Conservation (phyloP, 1,140 invertebrate species). For the Aphaenogaster ashmeadi region DNA sequence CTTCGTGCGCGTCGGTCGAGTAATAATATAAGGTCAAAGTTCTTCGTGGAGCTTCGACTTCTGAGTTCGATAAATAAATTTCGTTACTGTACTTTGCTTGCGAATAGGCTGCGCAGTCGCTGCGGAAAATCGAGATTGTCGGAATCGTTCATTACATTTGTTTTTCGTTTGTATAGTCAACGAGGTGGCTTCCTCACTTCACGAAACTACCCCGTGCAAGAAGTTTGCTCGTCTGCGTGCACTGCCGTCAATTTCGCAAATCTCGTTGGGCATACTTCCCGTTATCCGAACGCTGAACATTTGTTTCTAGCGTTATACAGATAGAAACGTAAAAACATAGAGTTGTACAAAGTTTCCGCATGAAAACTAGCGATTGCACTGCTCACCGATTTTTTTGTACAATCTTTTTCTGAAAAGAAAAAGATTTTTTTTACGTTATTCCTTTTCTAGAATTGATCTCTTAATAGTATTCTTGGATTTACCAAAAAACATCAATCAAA, state of each 20-base stretch:
- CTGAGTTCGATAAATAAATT: constrained; percentile 19
- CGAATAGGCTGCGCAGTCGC: neutral
- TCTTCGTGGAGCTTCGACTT: constrained; percentile 12
- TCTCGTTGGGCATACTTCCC: constrained; percentile 57
- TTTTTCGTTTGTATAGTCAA: neutral
- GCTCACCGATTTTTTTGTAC: constrained; percentile 7
- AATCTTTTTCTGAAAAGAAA: neutral
- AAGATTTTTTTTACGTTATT: neutral
- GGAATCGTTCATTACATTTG: constrained; percentile 7
- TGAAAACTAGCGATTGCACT: neutral
- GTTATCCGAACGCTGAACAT: constrained; percentile 61
- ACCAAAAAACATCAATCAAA: neutral
- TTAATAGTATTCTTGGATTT: neutral
- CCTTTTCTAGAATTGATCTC: neutral
- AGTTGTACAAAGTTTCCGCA: constrained; percentile 17
- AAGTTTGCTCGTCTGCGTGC: constrained; percentile 18
- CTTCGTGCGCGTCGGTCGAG: neutral
- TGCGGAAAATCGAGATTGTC: neutral
- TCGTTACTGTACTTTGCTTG: neutral
- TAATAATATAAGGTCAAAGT: constrained; percentile 38
- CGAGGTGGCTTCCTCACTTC: neutral
- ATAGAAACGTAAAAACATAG: constrained; percentile 23
- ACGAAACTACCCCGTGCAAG: constrained; percentile 41
- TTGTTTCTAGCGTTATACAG: constrained; percentile 18
- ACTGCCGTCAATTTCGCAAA: constrained; percentile 61